Evolutionary conservation across 2,113 vertebrate species (phyloP).

Genomic region (Lampris incognitus): DNA sequence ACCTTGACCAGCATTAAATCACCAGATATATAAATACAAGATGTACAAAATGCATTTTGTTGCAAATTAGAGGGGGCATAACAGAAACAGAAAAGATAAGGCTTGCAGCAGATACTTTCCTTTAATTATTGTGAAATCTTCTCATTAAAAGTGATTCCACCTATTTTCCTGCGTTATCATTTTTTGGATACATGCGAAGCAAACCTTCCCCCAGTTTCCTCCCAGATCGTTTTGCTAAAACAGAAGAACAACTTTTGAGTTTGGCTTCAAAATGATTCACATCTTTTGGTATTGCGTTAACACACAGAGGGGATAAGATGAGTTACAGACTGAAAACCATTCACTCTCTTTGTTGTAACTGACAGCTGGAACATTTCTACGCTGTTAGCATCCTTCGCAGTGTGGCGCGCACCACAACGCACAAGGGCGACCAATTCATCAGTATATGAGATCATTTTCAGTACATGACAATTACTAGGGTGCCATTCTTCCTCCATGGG

Average conservation of each 20-base stretch:
- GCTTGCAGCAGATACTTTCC: conserved; percentile 39
- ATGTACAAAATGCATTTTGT: conserved; percentile 44
- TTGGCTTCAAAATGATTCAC: conserved; percentile 16
- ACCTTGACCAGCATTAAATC: conserved; percentile 37
- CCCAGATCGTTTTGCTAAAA: conserved; percentile 27
- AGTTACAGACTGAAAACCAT: conserved; percentile 43
- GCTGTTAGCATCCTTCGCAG: conserved; percentile 33
- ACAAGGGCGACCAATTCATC: background rate
- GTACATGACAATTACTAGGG: conserved; percentile 56
- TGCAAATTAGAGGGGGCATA: conserved; percentile 16
- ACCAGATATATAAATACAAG: conserved; percentile 31
- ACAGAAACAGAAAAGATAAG: conserved; percentile 49
- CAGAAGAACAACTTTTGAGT: conserved; percentile 31
- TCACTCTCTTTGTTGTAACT: conserved; percentile 45
- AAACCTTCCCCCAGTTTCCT: background rate
- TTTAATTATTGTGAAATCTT: background rate
- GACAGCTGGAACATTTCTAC: conserved; percentile 46
- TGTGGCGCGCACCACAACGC: conserved; percentile 35
- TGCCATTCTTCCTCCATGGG: conserved; percentile 60
- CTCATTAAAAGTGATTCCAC: background rate
- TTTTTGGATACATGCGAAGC: background rate
- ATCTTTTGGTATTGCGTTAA: conserved; percentile 40
- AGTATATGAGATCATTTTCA: conserved; percentile 57
- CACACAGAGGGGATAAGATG: conserved; percentile 19
- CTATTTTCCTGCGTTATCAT: conserved; percentile 11